Conservation (phyloP, 1,140 invertebrate species). For the Drosophila gunungcola region DNA sequence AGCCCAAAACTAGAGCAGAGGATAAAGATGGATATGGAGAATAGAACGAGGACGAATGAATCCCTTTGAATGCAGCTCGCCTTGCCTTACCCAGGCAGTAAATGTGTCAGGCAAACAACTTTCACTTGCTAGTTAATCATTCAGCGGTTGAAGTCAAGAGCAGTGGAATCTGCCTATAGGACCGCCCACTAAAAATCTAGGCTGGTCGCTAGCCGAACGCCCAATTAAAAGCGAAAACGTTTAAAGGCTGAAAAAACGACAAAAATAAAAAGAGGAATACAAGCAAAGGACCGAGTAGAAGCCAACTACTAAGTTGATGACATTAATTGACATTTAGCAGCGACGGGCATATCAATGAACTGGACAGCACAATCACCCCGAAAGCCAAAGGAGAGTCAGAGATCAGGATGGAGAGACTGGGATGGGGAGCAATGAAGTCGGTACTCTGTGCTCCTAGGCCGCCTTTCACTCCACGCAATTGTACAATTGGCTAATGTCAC, state of each 20-base stretch:
- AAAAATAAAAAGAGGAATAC: constrained; percentile 21
- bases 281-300: constrained; percentile 35
- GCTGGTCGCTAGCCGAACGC: constrained; percentile 47
- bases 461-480: constrained; percentile 80
- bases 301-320: constrained; percentile 69
- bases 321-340: constrained; percentile 83
- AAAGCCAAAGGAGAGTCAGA: constrained; percentile 46
- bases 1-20: constrained; percentile 31
- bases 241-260: constrained; percentile 45
- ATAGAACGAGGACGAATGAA: constrained; percentile 24
- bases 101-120: constrained; percentile 82
- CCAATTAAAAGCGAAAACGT: constrained; percentile 81
- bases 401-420: constrained; percentile 8
- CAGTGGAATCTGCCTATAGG: constrained; percentile 29
- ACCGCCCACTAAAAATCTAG: constrained; percentile 54
- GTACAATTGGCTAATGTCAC: constrained; percentile 81
- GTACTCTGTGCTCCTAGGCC: constrained; percentile 52
- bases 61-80: constrained; percentile 39
- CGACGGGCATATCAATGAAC: constrained; percentile 79
- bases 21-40: constrained; percentile 31
- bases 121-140: constrained; percentile 58
- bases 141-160: constrained; percentile 69
- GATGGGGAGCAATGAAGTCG: constrained; percentile 36
- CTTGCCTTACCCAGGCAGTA: constrained; percentile 25
- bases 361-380: constrained; percentile 79